Evolutionary conservation across 2,888 invertebrate species (phyloP).

Genomic region (Napeogenes sylphis): DNA sequence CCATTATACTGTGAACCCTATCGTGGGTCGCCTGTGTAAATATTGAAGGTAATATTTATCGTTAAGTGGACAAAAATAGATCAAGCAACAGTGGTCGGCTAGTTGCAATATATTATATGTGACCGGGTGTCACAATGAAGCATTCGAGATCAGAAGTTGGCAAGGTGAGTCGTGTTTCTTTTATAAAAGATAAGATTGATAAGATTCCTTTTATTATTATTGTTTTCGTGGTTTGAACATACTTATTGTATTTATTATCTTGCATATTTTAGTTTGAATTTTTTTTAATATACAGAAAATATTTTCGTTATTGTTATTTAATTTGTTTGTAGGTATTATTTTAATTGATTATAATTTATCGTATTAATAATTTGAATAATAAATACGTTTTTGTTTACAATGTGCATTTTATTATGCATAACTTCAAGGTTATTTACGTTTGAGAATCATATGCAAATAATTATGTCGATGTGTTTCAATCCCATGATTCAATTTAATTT

Average conservation of each 20-base stretch:
- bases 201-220: constrained; percentile 15
- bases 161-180: constrained; percentile 45
- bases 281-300: background rate
- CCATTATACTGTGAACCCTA: constrained; percentile 25
- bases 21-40: constrained; percentile 11
- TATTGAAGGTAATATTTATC: constrained; percentile 16
- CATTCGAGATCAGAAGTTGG: constrained; percentile 37
- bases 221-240: background rate
- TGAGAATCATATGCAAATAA: no score
- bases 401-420: background rate
- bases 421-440: background rate
- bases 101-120: constrained; percentile 24
- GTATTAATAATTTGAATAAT: no score
- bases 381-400: no score
- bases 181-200: background rate
- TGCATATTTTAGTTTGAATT: background rate
- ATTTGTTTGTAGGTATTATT: no score
- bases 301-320: no score
- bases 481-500: no score
- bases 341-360: no score
- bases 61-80: constrained; percentile 26
- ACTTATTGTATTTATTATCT: constrained; percentile 8
- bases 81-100: constrained; percentile 26
- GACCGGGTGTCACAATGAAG: constrained; percentile 16
- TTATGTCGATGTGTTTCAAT: no score